Conservation (phyloP, 1,140 invertebrate species). For the Leptestheria dahalacensis region DNA sequence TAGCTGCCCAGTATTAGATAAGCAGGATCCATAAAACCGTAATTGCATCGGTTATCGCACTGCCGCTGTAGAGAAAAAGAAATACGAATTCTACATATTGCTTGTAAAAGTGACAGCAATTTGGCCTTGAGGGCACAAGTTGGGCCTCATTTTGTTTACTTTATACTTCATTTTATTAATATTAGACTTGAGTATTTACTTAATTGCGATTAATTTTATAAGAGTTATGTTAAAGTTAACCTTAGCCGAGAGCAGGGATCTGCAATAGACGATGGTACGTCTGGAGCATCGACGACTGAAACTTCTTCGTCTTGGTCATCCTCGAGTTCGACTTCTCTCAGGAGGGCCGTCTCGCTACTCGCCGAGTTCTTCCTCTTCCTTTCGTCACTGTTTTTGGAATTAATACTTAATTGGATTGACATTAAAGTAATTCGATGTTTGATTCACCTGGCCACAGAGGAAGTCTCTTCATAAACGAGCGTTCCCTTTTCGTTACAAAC, state of each 20-base stretch:
- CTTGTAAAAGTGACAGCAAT: no score
- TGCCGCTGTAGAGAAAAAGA: no score
- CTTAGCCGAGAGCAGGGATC: not conserved
- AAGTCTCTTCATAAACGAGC: not conserved
- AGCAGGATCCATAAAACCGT: no score
- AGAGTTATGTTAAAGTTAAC: not conserved
- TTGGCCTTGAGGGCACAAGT: no score
- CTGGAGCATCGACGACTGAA: not conserved
- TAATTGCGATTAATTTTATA: no score
- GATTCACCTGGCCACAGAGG: not conserved
- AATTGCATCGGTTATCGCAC: no score
- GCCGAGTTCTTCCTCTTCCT: not conserved
- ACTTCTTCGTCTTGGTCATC: not conserved
- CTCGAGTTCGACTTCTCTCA: not conserved
- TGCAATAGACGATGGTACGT: not conserved
- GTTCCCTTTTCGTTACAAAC: no score
- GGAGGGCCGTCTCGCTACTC: constrained; percentile 6
- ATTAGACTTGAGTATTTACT: no score
- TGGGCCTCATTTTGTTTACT: no score
- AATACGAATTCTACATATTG: no score
- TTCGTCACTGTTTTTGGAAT: not conserved
- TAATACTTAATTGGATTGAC: not conserved
- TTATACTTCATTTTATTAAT: no score
- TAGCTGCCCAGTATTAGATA: no score
- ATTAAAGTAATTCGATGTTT: not conserved